Evolutionary conservation across 2,888 invertebrate genomes (phyloP).

Genomic region (Ectemnius lituratus): DNA sequence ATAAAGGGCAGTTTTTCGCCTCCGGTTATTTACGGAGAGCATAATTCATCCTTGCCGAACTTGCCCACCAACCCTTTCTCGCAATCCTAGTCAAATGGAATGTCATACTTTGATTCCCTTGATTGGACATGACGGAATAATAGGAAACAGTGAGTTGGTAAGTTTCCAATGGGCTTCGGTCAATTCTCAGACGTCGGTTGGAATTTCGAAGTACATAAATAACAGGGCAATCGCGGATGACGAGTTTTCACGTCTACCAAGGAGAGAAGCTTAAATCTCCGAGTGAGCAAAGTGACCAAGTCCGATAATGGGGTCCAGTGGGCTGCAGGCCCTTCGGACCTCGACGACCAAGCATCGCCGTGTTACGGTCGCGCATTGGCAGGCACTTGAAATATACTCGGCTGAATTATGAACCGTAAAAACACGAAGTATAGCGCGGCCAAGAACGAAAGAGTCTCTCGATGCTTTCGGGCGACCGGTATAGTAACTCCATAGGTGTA

Average conservation of each 20-base stretch:
- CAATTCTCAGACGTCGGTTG: not conserved
- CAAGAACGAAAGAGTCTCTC: constrained; percentile 52
- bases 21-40: constrained; percentile 16
- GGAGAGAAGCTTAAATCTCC: constrained; percentile 68
- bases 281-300: constrained; percentile 63
- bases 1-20: constrained; percentile 14
- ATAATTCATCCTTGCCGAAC: constrained; percentile 11
- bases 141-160: not conserved
- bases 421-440: constrained; percentile 61
- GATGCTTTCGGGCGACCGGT: constrained; percentile 63
- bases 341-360: constrained; percentile 45
- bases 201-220: constrained; percentile 56
- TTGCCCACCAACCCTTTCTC: constrained; percentile 4
- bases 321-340: constrained; percentile 30
- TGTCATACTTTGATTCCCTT: too few species aligned
- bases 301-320: constrained; percentile 61
- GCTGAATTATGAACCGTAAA: constrained; percentile 77
- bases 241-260: constrained; percentile 68
- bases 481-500: constrained; percentile 60
- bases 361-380: constrained; percentile 71
- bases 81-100: not conserved
- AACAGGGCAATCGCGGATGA: constrained; percentile 67
- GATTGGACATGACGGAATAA: too few species aligned
- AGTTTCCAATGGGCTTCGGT: not conserved
- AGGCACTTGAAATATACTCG: constrained; percentile 77